These are phyloP conservation scores for Psilopsiagon aurifrons DNA, from an alignment of 2,113 vertebrate genomes.

Conservation along the genomic window DNA sequence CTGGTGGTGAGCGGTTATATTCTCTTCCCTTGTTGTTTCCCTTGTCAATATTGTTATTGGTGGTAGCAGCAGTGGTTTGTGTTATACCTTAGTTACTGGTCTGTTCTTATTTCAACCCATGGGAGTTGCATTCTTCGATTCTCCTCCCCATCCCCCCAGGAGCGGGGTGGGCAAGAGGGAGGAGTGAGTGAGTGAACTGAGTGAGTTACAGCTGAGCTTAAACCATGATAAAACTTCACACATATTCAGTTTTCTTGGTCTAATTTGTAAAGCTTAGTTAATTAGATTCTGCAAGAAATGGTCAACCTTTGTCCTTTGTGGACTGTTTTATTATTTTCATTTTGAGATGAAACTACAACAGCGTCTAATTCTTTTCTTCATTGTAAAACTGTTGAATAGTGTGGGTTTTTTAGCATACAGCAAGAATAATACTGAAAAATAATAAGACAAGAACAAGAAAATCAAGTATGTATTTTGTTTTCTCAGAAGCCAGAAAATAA, in stretches of 20 bases:
- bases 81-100: too few species aligned
- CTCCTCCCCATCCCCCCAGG: too few species aligned
- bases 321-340: conserved; percentile 58
- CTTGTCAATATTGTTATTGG: too few species aligned
- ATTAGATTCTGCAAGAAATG: conserved; percentile 49
- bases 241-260: conserved; percentile 10
- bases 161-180: too few species aligned
- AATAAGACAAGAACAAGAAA: neutral
- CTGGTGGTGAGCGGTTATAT: too few species aligned
- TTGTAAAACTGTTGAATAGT: neutral
- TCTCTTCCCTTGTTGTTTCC: too few species aligned
- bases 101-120: too few species aligned
- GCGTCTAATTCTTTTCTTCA: conserved; percentile 14
- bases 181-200: too few species aligned
- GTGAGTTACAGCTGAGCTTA: too few species aligned
- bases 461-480: neutral
- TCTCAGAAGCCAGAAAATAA: neutral
- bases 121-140: too few species aligned
- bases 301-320: conserved; percentile 33
- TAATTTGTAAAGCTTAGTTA: conserved; percentile 60
- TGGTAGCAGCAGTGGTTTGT: too few species aligned
- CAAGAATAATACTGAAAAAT: neutral
- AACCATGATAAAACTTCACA: neutral
- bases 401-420: neutral
- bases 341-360: conserved; percentile 46